Base-by-base conservation (phyloP, 1,140 invertebrate genomes). In the Drosophila sturtevanti region DNA sequence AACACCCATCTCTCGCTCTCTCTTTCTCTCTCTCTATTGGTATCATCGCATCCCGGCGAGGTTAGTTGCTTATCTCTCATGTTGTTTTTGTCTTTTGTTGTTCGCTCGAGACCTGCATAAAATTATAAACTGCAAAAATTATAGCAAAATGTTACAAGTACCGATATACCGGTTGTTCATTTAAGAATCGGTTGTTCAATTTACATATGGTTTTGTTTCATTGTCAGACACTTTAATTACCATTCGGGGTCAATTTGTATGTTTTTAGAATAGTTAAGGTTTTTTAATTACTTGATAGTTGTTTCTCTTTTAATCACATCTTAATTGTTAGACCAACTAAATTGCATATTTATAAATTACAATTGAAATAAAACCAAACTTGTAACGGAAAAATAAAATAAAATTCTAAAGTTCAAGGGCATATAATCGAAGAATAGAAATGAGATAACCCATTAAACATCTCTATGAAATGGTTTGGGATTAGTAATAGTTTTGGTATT, bases 131-230 rank as follows among this genome's bases (percentile, higher is more conserved):
- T 55, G 69, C 61, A 79, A 67, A 68, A 79, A 78, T 72, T 78
- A 73, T 52, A 68, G 70, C 63, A 72, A 78, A 79, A 78, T 79
- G 75, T 60, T 79, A 79, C 77, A 78, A 78, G 69, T 72, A 68
- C 78, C 52, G 35, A 38, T 60, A 12, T 59, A 31, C 27, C n/a
- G 35, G 31, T 54, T 37, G 34, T 27, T 27, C 16, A 31, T 64
- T 56, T 64, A 11, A n/a, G 2, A 56, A 72, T 63, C 68, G 71
- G 71, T 68, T 37, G 71, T 68, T 37, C 41, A 77, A 72, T 67
- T 78, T 72, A 68, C 68, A 78, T 77, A 59, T 76, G 73, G 64
- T 69, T 76, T 69, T 76, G 72, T 76, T 69, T 68, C 58, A 75
- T 48, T 48, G 41, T 48, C 41, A 48, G 72, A 68, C 72, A 52